A percentile compares a stretch with the other conserved stretches of the same genome.
phyloP scores from a whole-genome alignment of 1,140 invertebrate genomes.

The Cydia strobilella region DNA sequence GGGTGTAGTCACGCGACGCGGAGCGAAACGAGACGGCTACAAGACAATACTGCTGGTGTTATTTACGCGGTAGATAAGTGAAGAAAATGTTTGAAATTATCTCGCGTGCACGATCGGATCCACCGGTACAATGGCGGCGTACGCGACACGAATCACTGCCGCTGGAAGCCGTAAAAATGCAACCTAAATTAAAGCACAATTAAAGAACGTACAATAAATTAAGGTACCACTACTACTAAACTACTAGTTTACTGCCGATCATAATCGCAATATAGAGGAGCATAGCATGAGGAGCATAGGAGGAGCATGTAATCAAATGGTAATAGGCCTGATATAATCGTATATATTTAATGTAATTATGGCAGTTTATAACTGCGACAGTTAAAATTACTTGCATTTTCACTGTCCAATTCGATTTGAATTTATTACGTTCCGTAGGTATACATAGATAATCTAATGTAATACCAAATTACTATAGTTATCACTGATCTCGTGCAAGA shows the following conservation, averaged over 20 bases:
- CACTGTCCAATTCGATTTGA: not conserved
- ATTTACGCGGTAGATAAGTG: constrained; percentile 61
- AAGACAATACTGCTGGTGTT: constrained; percentile 60
- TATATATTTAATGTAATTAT: constrained; percentile 10
- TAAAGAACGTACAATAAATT: constrained; percentile 27
- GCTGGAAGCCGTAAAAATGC: constrained; percentile 25
- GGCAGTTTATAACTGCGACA: not conserved
- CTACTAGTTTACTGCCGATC: constrained; percentile 12
- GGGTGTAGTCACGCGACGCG: constrained; percentile 64
- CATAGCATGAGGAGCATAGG: too few relatives aligned
- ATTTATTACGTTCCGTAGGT: not conserved
- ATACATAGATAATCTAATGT: not conserved
- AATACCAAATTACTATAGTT: constrained; percentile 11
- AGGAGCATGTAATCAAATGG: constrained; percentile 6
- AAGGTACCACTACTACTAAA: not conserved
- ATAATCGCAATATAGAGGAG: constrained; percentile 26
- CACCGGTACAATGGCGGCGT: constrained; percentile 35
- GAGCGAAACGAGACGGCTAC: constrained; percentile 56
- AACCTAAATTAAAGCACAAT: constrained; percentile 31
- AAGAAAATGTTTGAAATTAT: constrained; percentile 57
- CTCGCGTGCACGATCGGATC: constrained; percentile 42
- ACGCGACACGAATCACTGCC: constrained; percentile 31
- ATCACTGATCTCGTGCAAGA: not conserved
- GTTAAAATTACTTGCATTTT: too few relatives aligned
- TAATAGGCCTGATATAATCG: not conserved